Percentiles rank a stretch among this genome's conserved stretches.
Conservation (phyloP, 2,888 invertebrate species). For the Oithona nana region DNA sequence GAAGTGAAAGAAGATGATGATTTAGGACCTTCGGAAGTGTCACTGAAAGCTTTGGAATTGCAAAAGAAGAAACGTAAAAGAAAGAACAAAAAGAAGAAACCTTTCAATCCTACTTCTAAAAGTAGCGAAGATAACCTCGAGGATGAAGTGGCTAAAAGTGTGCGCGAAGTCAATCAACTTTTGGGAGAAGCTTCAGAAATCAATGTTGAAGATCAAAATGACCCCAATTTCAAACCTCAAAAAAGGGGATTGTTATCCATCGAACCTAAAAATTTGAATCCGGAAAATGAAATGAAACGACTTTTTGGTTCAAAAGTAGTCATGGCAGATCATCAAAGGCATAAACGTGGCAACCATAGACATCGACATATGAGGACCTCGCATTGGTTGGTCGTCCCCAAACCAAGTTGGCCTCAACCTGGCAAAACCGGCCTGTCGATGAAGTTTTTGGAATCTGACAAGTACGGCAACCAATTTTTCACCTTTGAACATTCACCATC, state of each 20-base stretch:
- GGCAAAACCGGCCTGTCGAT: constrained; percentile 51
- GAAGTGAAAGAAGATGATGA: constrained; percentile 46
- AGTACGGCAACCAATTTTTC: constrained; percentile 40
- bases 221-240: constrained; percentile 6
- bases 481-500: constrained; percentile 50
- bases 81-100: constrained; percentile 31
- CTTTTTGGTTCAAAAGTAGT: constrained; percentile 45
- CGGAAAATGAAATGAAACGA: constrained; percentile 56
- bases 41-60: constrained; percentile 28
- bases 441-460: constrained; percentile 38
- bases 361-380: neutral
- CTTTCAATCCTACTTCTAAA: constrained; percentile 20
- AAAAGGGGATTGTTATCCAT: constrained; percentile 4
- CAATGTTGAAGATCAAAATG: constrained; percentile 11
- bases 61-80: constrained; percentile 44
- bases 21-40: constrained; percentile 34
- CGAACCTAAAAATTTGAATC: constrained; percentile 44
- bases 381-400: constrained; percentile 37
- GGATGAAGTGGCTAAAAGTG: constrained; percentile 46
- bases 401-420: constrained; percentile 52
- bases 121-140: constrained; percentile 40
- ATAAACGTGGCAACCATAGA: neutral
- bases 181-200: constrained; percentile 33
- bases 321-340: neutral
- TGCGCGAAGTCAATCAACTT: constrained; percentile 45